Evolutionary conservation across 2,113 vertebrate species (phyloP), one percentile per base, ranked within the genome.

Genomic region (Aegotheles bennettii): DNA sequence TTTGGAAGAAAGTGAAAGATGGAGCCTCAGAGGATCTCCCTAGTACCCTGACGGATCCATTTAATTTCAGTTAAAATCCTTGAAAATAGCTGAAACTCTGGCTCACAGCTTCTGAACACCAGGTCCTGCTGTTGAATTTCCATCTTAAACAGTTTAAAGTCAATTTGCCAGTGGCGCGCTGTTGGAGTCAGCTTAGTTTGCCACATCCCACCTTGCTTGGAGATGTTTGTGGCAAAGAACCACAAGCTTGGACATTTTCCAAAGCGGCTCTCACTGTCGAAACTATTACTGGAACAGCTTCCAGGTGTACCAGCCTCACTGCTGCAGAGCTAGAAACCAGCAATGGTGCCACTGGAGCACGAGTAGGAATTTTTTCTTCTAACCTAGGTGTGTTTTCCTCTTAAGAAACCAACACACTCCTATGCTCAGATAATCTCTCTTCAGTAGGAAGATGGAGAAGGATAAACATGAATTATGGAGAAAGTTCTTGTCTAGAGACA

Each of bases 111-210:
- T 68, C 56, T 89, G 87, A 95, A 61, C 65, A 81, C 35, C 60
- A 78, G 21, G 42, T 48, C 81, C 69, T 89, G 74, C 51, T 93
- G 93, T 11, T 71, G 90, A 93, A 93, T 89, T 94, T 78, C 43
- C 56, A 71, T 71, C 65, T 87, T 91, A 70, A 89, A 45, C 45
- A 80, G 69, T 65, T 89, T 33, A 63, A 90, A 90, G 76, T 50
- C 35, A 86, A 67, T 88, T 80, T 92, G 35, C 71, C 64, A 63
- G 60, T 59, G 36, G 38, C 0, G 2, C 0, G 0, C 77, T 59
- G 77, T 15, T 50, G 68, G 73, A 89, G 33, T 63, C 26, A 4
- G 68, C 76, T 88, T 54, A 42, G 42, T 80, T 93, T 86, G 64
- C 56, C 59, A 84, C 4, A 5, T 86, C 31, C 38, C 73, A 88